phyloP scores from a whole-genome alignment of 1,140 invertebrate genomes.

The Micrasema minimum region DNA sequence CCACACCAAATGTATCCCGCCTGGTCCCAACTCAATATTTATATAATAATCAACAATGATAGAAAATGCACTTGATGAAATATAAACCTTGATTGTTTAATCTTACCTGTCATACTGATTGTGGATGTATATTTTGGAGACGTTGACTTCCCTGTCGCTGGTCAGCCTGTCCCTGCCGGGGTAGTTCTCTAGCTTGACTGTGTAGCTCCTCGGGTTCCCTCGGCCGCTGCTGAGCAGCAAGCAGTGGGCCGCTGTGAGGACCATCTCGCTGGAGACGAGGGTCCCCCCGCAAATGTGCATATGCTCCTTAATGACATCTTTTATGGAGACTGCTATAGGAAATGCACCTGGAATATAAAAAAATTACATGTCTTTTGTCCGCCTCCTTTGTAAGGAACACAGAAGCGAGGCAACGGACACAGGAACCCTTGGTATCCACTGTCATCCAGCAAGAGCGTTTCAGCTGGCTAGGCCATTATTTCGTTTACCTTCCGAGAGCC shows the following conservation, averaged over 20 bases:
- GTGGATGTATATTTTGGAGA: slow-evolving; percentile 39
- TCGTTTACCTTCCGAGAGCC: too few species aligned
- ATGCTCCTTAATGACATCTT: slow-evolving; percentile 29
- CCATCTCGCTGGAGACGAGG: slow-evolving; percentile 60
- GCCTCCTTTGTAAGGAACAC: too few species aligned
- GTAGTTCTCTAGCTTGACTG: slow-evolving; percentile 40
- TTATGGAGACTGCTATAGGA: slow-evolving; percentile 44
- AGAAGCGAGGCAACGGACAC: too few species aligned
- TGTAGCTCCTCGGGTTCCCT: slow-evolving; percentile 16
- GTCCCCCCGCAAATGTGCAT: slow-evolving; percentile 64
- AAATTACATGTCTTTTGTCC: background rate
- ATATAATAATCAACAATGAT: too few species aligned
- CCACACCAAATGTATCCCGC: too few species aligned
- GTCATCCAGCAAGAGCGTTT: too few species aligned
- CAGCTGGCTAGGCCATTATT: background rate
- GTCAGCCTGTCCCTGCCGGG: slow-evolving; percentile 2
- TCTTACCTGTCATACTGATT: slow-evolving; percentile 40
- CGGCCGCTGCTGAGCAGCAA: slow-evolving; percentile 39
- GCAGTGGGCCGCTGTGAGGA: slow-evolving; percentile 69
- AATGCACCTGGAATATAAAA: slow-evolving; percentile 34
- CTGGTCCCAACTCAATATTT: too few species aligned
- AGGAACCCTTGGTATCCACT: too few species aligned
- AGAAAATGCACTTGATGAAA: too few species aligned
- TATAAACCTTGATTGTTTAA: too few species aligned
- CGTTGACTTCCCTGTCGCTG: slow-evolving; percentile 1